phyloP scores from a whole-genome alignment of 2,888 invertebrate species.

The Lasiommata megera region DNA sequence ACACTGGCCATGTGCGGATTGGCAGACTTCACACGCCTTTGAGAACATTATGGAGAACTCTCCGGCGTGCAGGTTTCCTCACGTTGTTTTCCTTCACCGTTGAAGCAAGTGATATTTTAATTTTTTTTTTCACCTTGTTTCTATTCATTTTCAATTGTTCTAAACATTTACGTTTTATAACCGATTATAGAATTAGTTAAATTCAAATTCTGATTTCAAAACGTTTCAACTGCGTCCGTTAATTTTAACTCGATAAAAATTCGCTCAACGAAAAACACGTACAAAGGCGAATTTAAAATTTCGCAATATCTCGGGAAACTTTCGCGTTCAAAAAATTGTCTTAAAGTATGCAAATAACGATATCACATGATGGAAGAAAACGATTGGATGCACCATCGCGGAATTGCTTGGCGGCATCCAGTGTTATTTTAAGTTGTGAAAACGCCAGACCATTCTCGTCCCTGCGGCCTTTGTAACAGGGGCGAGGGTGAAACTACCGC shows the following conservation, averaged over 20 bases:
- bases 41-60: too few relatives aligned
- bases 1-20: too few relatives aligned
- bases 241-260: not conserved
- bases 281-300: not conserved
- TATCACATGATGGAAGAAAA: slow-evolving; percentile 33
- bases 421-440: slow-evolving; percentile 27
- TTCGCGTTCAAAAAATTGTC: slow-evolving; percentile 9
- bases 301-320: not conserved
- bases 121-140: too few relatives aligned
- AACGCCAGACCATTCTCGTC: slow-evolving; percentile 36
- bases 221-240: too few relatives aligned
- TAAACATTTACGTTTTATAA: too few relatives aligned
- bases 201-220: too few relatives aligned
- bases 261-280: not conserved
- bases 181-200: too few relatives aligned
- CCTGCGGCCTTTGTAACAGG: slow-evolving; percentile 40
- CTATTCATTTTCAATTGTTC: too few relatives aligned
- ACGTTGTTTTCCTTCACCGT: too few relatives aligned
- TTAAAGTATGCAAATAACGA: slow-evolving; percentile 35
- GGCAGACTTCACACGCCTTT: too few relatives aligned
- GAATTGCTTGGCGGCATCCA: slow-evolving; percentile 31
- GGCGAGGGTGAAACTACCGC: slow-evolving; percentile 24
- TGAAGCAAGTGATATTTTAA: too few relatives aligned
- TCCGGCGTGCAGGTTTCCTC: too few relatives aligned
- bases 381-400: slow-evolving; percentile 35